Evolutionary conservation across 2,888 invertebrate species (phyloP).

Genomic region (Pheosia tremula): DNA sequence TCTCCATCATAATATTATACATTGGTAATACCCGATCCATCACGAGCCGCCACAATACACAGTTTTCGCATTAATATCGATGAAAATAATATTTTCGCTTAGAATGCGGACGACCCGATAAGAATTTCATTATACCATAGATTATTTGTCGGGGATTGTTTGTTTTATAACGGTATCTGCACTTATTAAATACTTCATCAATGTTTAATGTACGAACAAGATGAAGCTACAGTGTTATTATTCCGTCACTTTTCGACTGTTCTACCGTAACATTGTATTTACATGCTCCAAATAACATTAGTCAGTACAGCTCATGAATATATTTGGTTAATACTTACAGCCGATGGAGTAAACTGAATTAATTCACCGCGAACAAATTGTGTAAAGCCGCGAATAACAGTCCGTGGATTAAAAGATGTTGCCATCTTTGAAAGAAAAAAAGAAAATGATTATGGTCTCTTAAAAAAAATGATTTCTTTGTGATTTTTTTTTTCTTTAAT

Average conservation of each 20-base stretch:
- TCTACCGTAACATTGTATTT: conserved; percentile 26
- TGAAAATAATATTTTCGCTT: conserved; percentile 61
- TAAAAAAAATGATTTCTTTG: no score
- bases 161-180: conserved; percentile 21
- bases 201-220: no score
- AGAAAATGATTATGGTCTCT: no score
- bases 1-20: conserved; percentile 58
- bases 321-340: conserved; percentile 54
- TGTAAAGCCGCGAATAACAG: conserved; percentile 53
- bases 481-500: no score
- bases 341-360: conserved; percentile 46
- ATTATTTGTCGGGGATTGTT: conserved; percentile 29
- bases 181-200: not conserved
- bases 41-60: conserved; percentile 68
- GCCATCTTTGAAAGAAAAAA: not conserved
- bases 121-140: conserved; percentile 58
- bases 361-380: conserved; percentile 55
- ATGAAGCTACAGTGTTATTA: not conserved
- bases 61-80: conserved; percentile 67
- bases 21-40: conserved; percentile 61
- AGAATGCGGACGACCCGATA: conserved; percentile 45
- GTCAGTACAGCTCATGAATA: conserved; percentile 56
- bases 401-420: conserved; percentile 4
- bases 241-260: conserved; percentile 8
- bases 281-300: conserved; percentile 33